phyloP scores from a whole-genome alignment of 2,888 invertebrate genomes.

The Hofmannophila pseudospretella region DNA sequence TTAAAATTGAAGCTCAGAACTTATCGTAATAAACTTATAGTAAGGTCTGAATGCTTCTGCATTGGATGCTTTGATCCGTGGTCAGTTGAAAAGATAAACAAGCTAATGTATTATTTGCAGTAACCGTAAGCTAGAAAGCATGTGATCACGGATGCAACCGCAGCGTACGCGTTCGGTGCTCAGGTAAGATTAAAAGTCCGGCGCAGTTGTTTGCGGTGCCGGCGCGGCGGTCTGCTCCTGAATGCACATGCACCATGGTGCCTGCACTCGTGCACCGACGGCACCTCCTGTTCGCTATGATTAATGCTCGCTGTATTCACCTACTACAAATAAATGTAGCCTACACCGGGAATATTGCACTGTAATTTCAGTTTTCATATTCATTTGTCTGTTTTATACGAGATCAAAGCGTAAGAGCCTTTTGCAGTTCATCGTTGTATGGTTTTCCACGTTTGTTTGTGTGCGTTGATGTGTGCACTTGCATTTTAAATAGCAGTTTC shows the following conservation, averaged over 20 bases:
- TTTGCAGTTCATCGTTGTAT: conserved; percentile 17
- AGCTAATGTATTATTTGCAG: not conserved
- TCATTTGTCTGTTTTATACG: conserved; percentile 48
- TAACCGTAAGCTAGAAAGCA: conserved; percentile 13
- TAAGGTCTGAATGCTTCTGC: too few relatives aligned
- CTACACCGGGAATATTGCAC: conserved; percentile 40
- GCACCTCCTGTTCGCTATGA: conserved; percentile 47
- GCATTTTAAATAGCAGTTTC: not conserved
- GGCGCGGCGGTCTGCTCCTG: conserved; percentile 38
- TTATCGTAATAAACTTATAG: too few relatives aligned
- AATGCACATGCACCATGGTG: conserved; percentile 52
- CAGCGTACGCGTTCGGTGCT: conserved; percentile 34
- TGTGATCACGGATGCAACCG: conserved; percentile 37
- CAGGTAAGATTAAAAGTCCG: conserved; percentile 68
- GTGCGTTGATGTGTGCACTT: conserved; percentile 2
- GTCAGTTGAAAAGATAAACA: not conserved
- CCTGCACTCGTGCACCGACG: conserved; percentile 44
- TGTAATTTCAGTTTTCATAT: conserved; percentile 52
- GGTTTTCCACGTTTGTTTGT: conserved; percentile 6
- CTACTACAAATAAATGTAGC: conserved; percentile 49
- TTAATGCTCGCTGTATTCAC: conserved; percentile 54
- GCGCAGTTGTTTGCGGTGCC: conserved; percentile 58
- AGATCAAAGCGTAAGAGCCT: conserved; percentile 42
- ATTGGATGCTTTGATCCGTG: too few relatives aligned
- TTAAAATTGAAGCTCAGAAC: too few relatives aligned